phyloP scores from a whole-genome alignment of 2,113 vertebrate genomes.

The Odontesthes bonariensis region DNA sequence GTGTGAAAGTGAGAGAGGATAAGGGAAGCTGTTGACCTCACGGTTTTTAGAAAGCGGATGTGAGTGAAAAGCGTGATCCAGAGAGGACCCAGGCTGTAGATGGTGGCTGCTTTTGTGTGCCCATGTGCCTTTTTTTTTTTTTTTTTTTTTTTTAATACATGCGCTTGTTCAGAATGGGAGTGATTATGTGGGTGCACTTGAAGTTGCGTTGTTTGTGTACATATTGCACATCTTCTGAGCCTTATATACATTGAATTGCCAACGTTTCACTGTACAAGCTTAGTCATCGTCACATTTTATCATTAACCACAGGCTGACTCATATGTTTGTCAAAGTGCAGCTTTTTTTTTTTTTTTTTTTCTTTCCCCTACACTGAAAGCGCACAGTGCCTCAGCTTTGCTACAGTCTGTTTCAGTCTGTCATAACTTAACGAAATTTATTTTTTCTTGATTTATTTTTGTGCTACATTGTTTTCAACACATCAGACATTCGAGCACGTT shows the following conservation, averaged over 20 bases:
- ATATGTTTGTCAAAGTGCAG: constrained; percentile 79
- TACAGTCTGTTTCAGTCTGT: constrained; percentile 26
- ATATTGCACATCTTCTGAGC: constrained; percentile 46
- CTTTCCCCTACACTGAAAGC: constrained; percentile 33
- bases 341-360: constrained; percentile 50
- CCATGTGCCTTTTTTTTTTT: constrained; percentile 16
- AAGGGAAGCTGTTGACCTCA: constrained; percentile 78
- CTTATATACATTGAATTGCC: constrained; percentile 53
- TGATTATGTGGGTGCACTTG: constrained; percentile 25
- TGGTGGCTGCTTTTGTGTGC: constrained; percentile 22
- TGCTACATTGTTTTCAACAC: constrained; percentile 35
- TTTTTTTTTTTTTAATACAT: no score
- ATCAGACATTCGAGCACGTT: constrained; percentile 6
- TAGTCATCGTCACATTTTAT: constrained; percentile 80
- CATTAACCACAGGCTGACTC: constrained; percentile 82
- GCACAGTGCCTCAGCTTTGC: constrained; percentile 19
- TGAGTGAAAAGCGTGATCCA: constrained; percentile 62
- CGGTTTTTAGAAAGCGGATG: constrained; percentile 79
- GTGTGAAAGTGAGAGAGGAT: constrained; percentile 81
- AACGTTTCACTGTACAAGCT: constrained; percentile 63
- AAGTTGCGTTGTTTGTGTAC: constrained; percentile 49
- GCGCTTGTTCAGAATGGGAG: constrained; percentile 15
- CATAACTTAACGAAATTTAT: constrained; percentile 39
- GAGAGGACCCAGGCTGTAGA: constrained; percentile 40
- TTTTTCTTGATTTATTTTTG: constrained; percentile 37